phyloP scores from a whole-genome alignment of 1,140 invertebrate species.

The Galleria mellonella region DNA sequence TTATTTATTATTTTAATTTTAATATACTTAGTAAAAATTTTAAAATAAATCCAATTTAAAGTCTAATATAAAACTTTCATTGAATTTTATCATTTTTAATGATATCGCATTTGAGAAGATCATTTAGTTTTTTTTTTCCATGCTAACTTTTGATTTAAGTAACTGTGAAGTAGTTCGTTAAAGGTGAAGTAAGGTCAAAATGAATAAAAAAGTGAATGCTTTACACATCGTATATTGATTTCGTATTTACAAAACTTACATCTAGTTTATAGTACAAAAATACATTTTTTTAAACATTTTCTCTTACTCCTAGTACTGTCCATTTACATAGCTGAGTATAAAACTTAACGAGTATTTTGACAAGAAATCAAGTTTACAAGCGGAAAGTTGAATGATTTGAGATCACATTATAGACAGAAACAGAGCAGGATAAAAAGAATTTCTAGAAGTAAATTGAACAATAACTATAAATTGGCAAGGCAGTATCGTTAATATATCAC shows the following conservation, averaged over 20 bases:
- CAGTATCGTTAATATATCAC: slow-evolving; percentile 16
- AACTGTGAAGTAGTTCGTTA: too few relatives aligned
- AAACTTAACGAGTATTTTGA: slow-evolving; percentile 27
- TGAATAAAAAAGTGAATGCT: slow-evolving; percentile 24
- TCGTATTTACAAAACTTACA: slow-evolving; percentile 65
- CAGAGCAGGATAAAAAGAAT: slow-evolving; percentile 1
- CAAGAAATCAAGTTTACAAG: slow-evolving; percentile 13
- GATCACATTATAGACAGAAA: neutral
- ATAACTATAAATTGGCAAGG: too few relatives aligned
- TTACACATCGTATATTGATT: slow-evolving; percentile 49
- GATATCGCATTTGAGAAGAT: too few relatives aligned
- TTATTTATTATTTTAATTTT: too few relatives aligned
- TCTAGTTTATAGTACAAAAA: slow-evolving; percentile 37
- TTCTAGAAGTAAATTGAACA: slow-evolving; percentile 18
- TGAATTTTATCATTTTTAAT: too few relatives aligned
- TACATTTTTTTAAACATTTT: slow-evolving; percentile 48
- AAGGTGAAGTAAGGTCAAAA: too few relatives aligned
- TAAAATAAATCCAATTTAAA: too few relatives aligned
- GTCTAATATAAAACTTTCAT: too few relatives aligned
- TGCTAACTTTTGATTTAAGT: too few relatives aligned
- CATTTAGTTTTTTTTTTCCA: too few relatives aligned
- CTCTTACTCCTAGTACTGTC: slow-evolving; percentile 60
- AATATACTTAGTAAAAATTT: too few relatives aligned
- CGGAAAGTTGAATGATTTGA: neutral
- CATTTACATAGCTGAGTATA: slow-evolving; percentile 48